Base-by-base conservation (phyloP, 1,140 invertebrate species). In the Drosophila sproati region DNA sequence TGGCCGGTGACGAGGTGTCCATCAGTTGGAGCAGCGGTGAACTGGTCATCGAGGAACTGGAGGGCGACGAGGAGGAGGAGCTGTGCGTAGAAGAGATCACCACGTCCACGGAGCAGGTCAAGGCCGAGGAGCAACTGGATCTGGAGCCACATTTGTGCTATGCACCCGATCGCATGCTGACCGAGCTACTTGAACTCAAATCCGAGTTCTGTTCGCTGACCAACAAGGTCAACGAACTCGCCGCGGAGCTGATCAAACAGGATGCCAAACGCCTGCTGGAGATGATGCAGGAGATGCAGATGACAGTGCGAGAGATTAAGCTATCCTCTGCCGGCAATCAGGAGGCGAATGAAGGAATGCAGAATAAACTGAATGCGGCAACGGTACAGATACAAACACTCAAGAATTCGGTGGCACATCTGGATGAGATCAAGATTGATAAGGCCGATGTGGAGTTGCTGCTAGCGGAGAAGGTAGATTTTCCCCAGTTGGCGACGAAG, bases 391-490 rank as follows among this genome's bases (percentile, higher is more conserved):
- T 89, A 31, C 2, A 10, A 0, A 4, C 35, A 0, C 20, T 82
- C 0, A 90, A 82, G 35, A 79, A 71, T 6, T 56, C 60, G 5
- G 48, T 77, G 0, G 56, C 55, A 1, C 82, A 85, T 10, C 6
- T 91, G 48, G 73, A 89, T 7, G 73, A 76, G 0, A 63, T 89
- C 1, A 92, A 96, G 92, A 94, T 95, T 20, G 94, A 96, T 74
- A 94, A 95, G 64, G 94, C 95, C 76, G 95, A 95, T 77, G 92
- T 96, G 72, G 94, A 95, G 52, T 95, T 96, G 56, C 94, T 95
- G 1, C 92, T 96, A 68, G 95, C 95, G 0, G 95, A 95, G 28
- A 96, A 96, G 92, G 96, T 95, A 0, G 96, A 96, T 82, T 92
- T 95, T 48, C 93, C 93, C 2, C 92, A 94, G 62, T 92, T 96